These are phyloP conservation scores for Neosilurus hyrtlii DNA, from an alignment of 2,797 vertebrate species.

Conservation along the genomic window DNA sequence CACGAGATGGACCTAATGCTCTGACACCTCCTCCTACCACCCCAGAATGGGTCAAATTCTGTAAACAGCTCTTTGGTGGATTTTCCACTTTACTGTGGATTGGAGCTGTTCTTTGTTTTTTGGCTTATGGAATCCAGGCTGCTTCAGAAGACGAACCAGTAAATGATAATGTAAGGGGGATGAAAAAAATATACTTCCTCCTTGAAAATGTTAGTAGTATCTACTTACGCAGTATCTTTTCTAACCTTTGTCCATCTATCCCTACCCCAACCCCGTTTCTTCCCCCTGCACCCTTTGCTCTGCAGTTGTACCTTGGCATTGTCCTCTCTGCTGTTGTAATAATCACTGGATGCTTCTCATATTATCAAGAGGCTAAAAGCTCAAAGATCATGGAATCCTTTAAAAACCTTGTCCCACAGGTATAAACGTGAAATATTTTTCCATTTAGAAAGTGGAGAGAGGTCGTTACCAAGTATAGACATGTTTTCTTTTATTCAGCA, in stretches of 20 bases:
- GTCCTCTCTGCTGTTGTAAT: slow-evolving; percentile 86
- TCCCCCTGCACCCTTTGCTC: not conserved
- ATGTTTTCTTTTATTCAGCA: slow-evolving; percentile 72
- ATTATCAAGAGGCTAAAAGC: slow-evolving; percentile 90
- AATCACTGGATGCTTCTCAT: slow-evolving; percentile 89
- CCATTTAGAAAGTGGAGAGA: not conserved
- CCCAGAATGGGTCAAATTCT: slow-evolving; percentile 97
- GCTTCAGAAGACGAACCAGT: slow-evolving; percentile 77
- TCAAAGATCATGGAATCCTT: slow-evolving; percentile 92
- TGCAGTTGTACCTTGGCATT: slow-evolving; percentile 84
- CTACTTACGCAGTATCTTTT: not conserved
- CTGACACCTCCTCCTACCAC: slow-evolving; percentile 93
- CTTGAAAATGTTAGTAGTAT: not conserved
- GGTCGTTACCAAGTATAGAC: not conserved
- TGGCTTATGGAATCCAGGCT: slow-evolving; percentile 84
- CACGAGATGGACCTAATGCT: slow-evolving; percentile 88
- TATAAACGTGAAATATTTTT: slow-evolving; percentile 47
- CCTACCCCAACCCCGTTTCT: not conserved
- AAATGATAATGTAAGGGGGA: slow-evolving; percentile 83
- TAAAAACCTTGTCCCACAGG: slow-evolving; percentile 90
- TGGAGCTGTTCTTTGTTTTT: slow-evolving; percentile 89
- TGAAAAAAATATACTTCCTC: too few species aligned
- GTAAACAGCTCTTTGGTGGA: slow-evolving; percentile 91
- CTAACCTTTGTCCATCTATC: not conserved
- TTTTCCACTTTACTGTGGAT: slow-evolving; percentile 96